These are phyloP conservation scores for Coreoperca whiteheadi DNA, from an alignment of 2,113 vertebrate species.

Conservation along the genomic window DNA sequence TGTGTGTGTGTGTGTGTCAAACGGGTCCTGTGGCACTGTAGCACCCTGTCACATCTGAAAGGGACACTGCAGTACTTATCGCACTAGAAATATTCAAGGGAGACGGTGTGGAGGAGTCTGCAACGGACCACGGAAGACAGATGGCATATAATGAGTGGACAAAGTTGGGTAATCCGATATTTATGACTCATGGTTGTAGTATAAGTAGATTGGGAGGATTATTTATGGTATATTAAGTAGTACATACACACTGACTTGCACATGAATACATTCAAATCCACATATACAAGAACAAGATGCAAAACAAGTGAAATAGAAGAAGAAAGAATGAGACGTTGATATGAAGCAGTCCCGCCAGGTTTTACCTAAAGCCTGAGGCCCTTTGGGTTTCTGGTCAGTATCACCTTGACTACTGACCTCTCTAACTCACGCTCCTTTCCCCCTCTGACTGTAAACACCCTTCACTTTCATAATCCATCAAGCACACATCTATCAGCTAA, in stretches of 20 bases:
- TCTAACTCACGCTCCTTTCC: constrained; percentile 55
- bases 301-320: constrained; percentile 1
- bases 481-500: constrained; percentile 56
- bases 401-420: constrained; percentile 77
- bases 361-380: constrained; percentile 56
- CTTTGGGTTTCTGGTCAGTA: constrained; percentile 68
- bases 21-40: constrained; percentile 53
- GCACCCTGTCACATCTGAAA: constrained; percentile 50
- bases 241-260: neutral
- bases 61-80: constrained; percentile 17
- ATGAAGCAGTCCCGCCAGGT: constrained; percentile 39
- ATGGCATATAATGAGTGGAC: neutral
- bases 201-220: neutral
- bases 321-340: constrained; percentile 40
- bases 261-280: neutral
- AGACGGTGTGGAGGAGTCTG: neutral
- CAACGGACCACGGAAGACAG: neutral
- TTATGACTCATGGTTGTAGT: neutral
- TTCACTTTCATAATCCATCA: constrained; percentile 69
- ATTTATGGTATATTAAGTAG: neutral
- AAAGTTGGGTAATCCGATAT: neutral
- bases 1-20: constrained; percentile 21
- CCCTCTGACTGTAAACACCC: constrained; percentile 74
- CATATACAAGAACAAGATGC: neutral
- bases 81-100: constrained; percentile 31